Conservation (phyloP, 2,113 vertebrate genomes). For the Tretioscincus oriximinensis region DNA sequence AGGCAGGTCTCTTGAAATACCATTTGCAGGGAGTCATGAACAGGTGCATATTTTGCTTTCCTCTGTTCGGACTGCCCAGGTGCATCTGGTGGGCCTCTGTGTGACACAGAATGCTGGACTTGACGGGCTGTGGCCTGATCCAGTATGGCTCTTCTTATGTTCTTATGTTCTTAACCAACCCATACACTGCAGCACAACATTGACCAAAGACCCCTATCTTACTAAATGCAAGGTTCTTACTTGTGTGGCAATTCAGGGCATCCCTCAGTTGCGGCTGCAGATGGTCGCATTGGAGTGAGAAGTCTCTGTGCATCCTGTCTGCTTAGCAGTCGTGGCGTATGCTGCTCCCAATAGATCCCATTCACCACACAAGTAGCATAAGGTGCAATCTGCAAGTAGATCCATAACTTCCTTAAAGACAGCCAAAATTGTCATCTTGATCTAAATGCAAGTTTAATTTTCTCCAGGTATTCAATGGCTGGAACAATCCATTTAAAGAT, state of each 20-base stretch:
- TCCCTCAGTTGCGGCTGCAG: slow-evolving; percentile 64
- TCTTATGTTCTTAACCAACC: too few relatives aligned
- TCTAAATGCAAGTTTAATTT: not conserved
- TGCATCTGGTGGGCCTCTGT: too few relatives aligned
- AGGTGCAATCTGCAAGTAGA: slow-evolving; percentile 85
- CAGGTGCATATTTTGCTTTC: too few relatives aligned
- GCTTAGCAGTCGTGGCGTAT: slow-evolving; percentile 86
- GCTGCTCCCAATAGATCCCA: slow-evolving; percentile 96
- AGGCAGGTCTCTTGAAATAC: too few relatives aligned
- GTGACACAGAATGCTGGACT: too few relatives aligned
- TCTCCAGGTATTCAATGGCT: too few relatives aligned
- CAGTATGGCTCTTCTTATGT: too few relatives aligned
- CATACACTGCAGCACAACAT: not conserved
- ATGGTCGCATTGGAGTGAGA: slow-evolving; percentile 73
- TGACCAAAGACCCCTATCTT: not conserved
- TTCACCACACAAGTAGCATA: slow-evolving; percentile 95
- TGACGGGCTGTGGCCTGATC: too few relatives aligned
- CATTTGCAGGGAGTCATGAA: too few relatives aligned
- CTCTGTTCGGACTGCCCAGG: too few relatives aligned
- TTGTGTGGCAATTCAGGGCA: slow-evolving; percentile 88
- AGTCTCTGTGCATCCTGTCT: slow-evolving; percentile 86
- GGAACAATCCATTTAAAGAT: too few relatives aligned
- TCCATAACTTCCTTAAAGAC: slow-evolving; percentile 17
- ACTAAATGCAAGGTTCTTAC: slow-evolving; percentile 68
- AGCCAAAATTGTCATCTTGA: not conserved